Conservation (phyloP, 2,113 vertebrate genomes). For the Leptodactylus fuscus region DNA sequence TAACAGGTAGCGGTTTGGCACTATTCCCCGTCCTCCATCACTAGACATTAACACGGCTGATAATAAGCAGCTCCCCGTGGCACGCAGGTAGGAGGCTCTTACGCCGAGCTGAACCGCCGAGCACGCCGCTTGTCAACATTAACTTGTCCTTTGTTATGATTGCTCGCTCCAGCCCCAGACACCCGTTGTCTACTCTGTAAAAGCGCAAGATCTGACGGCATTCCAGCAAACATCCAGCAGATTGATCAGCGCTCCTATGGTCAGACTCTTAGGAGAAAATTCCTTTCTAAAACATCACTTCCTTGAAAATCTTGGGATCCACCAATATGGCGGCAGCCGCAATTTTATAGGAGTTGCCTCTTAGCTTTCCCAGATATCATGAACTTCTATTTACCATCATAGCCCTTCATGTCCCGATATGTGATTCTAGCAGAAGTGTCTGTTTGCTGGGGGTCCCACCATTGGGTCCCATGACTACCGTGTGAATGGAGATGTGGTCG, state of each 20-base stretch:
- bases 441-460: too few species aligned
- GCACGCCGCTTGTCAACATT: not conserved
- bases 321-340: too few species aligned
- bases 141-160: slow-evolving; percentile 17
- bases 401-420: too few species aligned
- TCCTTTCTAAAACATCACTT: too few species aligned
- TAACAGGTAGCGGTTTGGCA: slow-evolving; percentile 40
- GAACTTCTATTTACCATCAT: too few species aligned
- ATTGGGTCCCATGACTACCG: too few species aligned
- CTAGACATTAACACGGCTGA: slow-evolving; percentile 20
- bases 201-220: not conserved
- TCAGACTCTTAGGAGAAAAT: too few species aligned
- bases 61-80: slow-evolving; percentile 29
- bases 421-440: too few species aligned
- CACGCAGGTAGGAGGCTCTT: slow-evolving; percentile 11
- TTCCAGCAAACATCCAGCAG: not conserved
- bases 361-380: too few species aligned
- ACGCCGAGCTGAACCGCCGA: not conserved
- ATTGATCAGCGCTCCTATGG: not conserved
- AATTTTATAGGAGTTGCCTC: too few species aligned
- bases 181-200: not conserved
- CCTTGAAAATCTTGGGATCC: too few species aligned
- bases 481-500: too few species aligned
- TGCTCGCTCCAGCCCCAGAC: not conserved
- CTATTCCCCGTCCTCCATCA: slow-evolving; percentile 18